Evolutionary conservation across 2,113 vertebrate genomes (phyloP).

Genomic region (Piprites chloris): DNA sequence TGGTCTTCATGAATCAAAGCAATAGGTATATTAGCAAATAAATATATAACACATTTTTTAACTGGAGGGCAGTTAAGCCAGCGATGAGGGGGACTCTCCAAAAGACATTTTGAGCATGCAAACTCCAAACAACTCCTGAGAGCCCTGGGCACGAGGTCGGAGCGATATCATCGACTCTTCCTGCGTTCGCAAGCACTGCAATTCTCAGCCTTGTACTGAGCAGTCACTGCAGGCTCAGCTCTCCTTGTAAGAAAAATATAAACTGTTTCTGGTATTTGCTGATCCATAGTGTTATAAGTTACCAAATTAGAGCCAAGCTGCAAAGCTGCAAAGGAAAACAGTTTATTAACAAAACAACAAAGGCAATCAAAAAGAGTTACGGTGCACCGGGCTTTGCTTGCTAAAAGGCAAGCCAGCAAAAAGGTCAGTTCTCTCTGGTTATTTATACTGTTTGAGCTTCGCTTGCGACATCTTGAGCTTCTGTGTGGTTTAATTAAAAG

Average conservation of each 20-base stretch:
- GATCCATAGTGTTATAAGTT: too few relatives aligned
- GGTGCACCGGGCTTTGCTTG: too few relatives aligned
- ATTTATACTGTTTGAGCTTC: too few relatives aligned
- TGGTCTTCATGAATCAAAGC: background rate
- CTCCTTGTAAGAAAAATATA: background rate
- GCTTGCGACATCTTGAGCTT: too few relatives aligned
- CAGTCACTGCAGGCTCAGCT: background rate
- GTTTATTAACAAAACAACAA: too few relatives aligned
- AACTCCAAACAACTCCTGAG: background rate
- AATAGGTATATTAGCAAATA: background rate
- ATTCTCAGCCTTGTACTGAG: background rate
- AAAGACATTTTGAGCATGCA: background rate
- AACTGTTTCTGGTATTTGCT: background rate
- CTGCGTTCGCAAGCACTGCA: background rate
- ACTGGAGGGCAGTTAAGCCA: background rate
- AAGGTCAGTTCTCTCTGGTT: too few relatives aligned
- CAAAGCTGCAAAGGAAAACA: too few relatives aligned
- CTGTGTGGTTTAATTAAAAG: too few relatives aligned
- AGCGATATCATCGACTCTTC: fast-evolving
- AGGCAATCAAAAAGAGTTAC: too few relatives aligned
- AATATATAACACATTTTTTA: background rate
- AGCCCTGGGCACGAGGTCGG: background rate
- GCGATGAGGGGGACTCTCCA: background rate
- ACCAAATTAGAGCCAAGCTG: too few relatives aligned
- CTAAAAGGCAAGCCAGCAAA: too few relatives aligned